These are phyloP conservation scores for Lerista edwardsae DNA, from an alignment of 2,797 vertebrate species.

Conservation along the genomic window DNA sequence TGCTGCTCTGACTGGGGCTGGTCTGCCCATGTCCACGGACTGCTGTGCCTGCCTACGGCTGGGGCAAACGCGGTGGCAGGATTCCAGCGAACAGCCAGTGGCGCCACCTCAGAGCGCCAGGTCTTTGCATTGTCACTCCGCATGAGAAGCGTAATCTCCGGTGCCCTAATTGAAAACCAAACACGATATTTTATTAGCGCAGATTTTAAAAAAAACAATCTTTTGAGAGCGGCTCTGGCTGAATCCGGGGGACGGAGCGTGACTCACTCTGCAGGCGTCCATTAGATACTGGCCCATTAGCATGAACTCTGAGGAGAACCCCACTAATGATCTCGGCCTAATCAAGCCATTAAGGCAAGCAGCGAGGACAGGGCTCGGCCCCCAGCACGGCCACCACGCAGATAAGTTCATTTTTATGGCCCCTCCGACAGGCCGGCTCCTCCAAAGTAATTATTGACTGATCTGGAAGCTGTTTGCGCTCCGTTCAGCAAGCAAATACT, in stretches of 20 bases:
- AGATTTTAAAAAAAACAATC: not conserved
- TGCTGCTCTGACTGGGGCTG: not conserved
- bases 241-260: constrained; percentile 66
- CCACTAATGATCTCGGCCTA: constrained; percentile 73
- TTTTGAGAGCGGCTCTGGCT: constrained; percentile 53
- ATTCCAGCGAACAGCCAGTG: no score
- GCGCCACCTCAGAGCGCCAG: no score
- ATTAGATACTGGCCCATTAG: constrained; percentile 69
- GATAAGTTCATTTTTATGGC: constrained; percentile 61
- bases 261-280: constrained; percentile 70
- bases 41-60: not conserved
- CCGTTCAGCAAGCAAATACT: constrained; percentile 63
- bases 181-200: not conserved
- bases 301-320: constrained; percentile 64
- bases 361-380: constrained; percentile 59
- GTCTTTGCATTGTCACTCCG: not conserved
- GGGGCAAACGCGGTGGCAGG: not conserved
- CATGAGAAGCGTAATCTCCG: not conserved
- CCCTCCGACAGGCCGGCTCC: constrained; percentile 34
- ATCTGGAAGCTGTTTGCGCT: constrained; percentile 63
- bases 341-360: constrained; percentile 75
- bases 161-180: not conserved
- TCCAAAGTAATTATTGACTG: constrained; percentile 62
- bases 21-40: no score
- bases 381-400: constrained; percentile 53